A percentile compares a stretch with the other conserved stretches of the same genome.
Evolutionary conservation across 2,113 vertebrate genomes (phyloP).

Genomic region (Bos taurus): ARS-UCD2.0 NC_037339.1:17781001-17781500

Average conservation of each 20-base stretch:
- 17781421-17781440: not conserved
- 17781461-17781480: not conserved
- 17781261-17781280: not conserved
- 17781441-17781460: not conserved
- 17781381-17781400: conserved; percentile 1
- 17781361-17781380: not conserved
- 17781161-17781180: not conserved
- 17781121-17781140: not conserved
- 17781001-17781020: not conserved
- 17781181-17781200: not conserved
- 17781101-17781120: not conserved
- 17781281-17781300: not conserved
- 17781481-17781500: not conserved
- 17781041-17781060: not conserved
- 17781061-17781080: not conserved
- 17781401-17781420: not conserved
- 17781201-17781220: not conserved
- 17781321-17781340: not conserved
- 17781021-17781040: not conserved
- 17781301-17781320: not conserved
- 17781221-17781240: not conserved
- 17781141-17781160: not conserved
- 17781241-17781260: not conserved
- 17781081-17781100: not conserved
- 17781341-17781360: not conserved